phyloP scores from a whole-genome alignment of 2,888 invertebrate species.

The Idaea biselata region DNA sequence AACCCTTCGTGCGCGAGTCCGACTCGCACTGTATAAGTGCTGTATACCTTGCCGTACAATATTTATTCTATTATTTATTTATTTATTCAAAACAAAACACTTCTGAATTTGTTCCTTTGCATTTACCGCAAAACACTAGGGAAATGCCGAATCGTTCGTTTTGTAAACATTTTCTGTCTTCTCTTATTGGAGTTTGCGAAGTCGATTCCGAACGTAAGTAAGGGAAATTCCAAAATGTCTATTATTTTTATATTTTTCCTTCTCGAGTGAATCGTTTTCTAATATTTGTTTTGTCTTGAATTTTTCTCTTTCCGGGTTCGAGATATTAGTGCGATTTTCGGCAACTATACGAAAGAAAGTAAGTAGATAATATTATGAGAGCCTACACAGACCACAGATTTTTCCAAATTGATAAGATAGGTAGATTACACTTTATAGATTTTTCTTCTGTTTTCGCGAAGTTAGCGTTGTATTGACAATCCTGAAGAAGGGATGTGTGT shows the following conservation, averaged over 20 bases:
- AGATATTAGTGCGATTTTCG: neutral
- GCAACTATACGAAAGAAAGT: neutral
- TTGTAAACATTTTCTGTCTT: conserved; percentile 36
- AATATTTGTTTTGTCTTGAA: conserved; percentile 10
- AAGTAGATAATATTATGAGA: too few species aligned
- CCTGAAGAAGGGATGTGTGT: too few species aligned
- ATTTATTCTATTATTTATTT: conserved; percentile 19
- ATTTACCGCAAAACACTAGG: conserved; percentile 30
- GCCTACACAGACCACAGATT: too few species aligned
- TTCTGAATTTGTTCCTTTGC: conserved; percentile 25
- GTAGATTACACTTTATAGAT: too few species aligned
- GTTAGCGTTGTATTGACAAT: too few species aligned
- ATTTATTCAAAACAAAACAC: conserved; percentile 26
- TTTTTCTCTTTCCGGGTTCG: neutral
- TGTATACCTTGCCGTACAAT: too few species aligned
- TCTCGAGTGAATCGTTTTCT: conserved; percentile 20
- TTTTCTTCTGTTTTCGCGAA: too few species aligned
- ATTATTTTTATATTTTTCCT: conserved; percentile 28
- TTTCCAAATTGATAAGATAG: too few species aligned
- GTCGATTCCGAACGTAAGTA: conserved; percentile 30
- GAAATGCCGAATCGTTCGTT: conserved; percentile 30
- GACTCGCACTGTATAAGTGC: too few species aligned
- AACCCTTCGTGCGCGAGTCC: too few species aligned
- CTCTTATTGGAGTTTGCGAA: conserved; percentile 38
- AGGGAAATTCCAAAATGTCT: conserved; percentile 31